phyloP scores from a whole-genome alignment of 2,888 invertebrate species.

The Drosophila anomalata region DNA sequence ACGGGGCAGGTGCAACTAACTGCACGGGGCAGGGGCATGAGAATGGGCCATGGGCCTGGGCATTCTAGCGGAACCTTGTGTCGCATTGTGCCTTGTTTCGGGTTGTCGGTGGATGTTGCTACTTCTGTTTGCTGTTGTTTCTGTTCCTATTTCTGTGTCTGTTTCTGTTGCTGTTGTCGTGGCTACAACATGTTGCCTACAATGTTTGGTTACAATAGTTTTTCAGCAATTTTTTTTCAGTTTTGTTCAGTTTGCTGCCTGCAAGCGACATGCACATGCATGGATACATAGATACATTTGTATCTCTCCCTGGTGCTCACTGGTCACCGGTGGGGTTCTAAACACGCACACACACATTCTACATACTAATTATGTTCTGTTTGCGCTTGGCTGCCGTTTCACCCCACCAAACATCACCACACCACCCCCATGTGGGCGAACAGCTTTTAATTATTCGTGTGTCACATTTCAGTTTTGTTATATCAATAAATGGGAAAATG shows the following conservation, averaged over 20 bases:
- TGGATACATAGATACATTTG: slow-evolving; percentile 55
- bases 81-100: slow-evolving; percentile 70
- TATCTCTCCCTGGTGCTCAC: slow-evolving; percentile 37
- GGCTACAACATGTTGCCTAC: slow-evolving; percentile 67
- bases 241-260: slow-evolving; percentile 18
- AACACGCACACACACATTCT: slow-evolving; percentile 1
- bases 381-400: slow-evolving; percentile 63
- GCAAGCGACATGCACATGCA: slow-evolving; percentile 51
- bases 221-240: slow-evolving; percentile 19
- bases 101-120: slow-evolving; percentile 44
- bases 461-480: slow-evolving; percentile 42
- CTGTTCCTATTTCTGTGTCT: slow-evolving; percentile 11
- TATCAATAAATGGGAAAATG: slow-evolving; percentile 48
- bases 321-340: slow-evolving; percentile 12
- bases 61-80: slow-evolving; percentile 76
- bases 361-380: slow-evolving; percentile 68
- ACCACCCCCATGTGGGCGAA: neutral
- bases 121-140: slow-evolving; percentile 15
- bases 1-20: slow-evolving; percentile 22
- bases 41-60: slow-evolving; percentile 49
- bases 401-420: slow-evolving; percentile 12
- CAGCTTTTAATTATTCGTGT: slow-evolving; percentile 58
- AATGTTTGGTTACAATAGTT: slow-evolving; percentile 64
- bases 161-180: slow-evolving; percentile 61
- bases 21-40: slow-evolving; percentile 39